phyloP scores from a whole-genome alignment of 2,888 invertebrate species.

The Gymnosoma rotundatum region DNA sequence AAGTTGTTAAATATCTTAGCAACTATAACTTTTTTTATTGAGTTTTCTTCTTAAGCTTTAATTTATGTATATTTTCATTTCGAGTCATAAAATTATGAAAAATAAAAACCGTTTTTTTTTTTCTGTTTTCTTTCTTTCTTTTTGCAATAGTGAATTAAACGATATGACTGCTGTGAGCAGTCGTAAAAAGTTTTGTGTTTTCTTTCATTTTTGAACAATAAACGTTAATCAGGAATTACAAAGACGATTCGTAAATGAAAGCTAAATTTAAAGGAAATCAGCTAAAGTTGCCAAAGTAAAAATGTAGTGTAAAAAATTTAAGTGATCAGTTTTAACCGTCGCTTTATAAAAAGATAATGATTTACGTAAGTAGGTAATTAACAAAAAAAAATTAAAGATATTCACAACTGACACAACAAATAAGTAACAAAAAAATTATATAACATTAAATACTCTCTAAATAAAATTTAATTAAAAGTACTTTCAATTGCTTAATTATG shows the following conservation, averaged over 20 bases:
- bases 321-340: no score
- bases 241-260: slow-evolving; percentile 46
- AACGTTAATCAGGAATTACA: slow-evolving; percentile 62
- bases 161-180: slow-evolving; percentile 48
- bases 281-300: slow-evolving; percentile 13
- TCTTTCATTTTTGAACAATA: slow-evolving; percentile 48
- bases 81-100: slow-evolving; percentile 65
- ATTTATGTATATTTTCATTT: slow-evolving; percentile 69
- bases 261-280: slow-evolving; percentile 16
- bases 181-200: slow-evolving; percentile 55
- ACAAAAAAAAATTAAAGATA: no score
- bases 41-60: slow-evolving; percentile 59
- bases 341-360: no score
- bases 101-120: slow-evolving; percentile 49
- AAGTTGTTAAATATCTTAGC: slow-evolving; percentile 56
- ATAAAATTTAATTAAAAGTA: no score
- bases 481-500: no score
- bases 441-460: no score
- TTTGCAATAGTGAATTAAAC: slow-evolving; percentile 52
- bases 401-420: no score
- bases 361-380: no score
- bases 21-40: slow-evolving; percentile 67
- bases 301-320: background rate
- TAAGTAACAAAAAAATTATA: no score
- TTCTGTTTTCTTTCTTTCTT: slow-evolving; percentile 1